Base-by-base conservation (phyloP, 2,888 invertebrate genomes). In the Habroteleia sp. region DNA sequence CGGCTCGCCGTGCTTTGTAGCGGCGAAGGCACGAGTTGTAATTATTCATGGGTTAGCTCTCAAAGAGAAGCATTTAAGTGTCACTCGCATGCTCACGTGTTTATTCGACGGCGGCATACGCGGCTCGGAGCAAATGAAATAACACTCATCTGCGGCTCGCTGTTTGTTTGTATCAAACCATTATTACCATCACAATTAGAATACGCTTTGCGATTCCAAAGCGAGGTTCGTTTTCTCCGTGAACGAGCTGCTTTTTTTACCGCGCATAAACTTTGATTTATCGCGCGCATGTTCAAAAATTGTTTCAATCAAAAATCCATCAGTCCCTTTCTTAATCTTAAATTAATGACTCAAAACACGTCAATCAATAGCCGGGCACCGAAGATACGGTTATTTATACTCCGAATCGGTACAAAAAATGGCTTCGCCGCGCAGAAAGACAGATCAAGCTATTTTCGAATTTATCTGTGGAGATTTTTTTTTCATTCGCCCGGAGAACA, bases 31-130 rank as follows among this genome's bases (percentile, higher is more conserved):
- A 78, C 79, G 78, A 79, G 74, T 74, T 62, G 60, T 82, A 80
- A 82, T 84, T 83, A 81, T 81, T 77, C 79, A 82, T 80, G 77
- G 77, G 77, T 77, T 48, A 37, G 76, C 52, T 27, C 44, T 56
- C 31, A 68, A 65, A 54, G 68, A 71, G 46, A 35, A 66, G 66
- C 72, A 66, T 66, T 65, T 39, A 58, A 69, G 69, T 75, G 69
- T 68, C 74, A 74, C 48, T 63, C 56, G 73, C 37, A 44, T 3
- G 8, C 39, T 56, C 33, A 42, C 48, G 31, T 44, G 27, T 60
- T 54, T 42, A 44, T 62, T 48, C 33, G 54, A 62, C 44, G 29
- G 10, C 35, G 25, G 27, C 56, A 29, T 58, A 44, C 23, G 60
- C 44, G 65, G 25, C 46, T 31, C 10, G 27, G 3, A 33, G 62